A percentile compares a stretch with the other conserved stretches of the same genome.
phyloP scores from a whole-genome alignment of 2,113 vertebrate species.

The Leuciscus idus region DNA sequence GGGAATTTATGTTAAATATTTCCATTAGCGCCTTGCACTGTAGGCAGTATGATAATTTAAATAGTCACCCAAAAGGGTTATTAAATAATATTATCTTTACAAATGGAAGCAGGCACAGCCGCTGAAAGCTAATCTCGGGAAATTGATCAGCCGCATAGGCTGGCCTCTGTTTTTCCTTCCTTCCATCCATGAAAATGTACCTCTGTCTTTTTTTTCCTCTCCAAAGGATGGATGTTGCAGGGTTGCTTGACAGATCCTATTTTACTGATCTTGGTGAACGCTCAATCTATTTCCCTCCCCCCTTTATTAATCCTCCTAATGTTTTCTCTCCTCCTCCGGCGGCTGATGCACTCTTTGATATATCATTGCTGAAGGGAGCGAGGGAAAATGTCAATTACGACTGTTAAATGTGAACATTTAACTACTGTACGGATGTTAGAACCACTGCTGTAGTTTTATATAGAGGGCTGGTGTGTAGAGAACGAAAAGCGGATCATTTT shows the following conservation, averaged over 20 bases:
- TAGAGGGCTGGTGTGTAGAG: neutral
- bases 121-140: constrained; percentile 53
- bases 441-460: constrained; percentile 1
- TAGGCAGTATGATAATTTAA: constrained; percentile 50
- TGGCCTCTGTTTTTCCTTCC: constrained; percentile 5
- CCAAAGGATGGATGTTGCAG: constrained; percentile 28
- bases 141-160: constrained; percentile 42
- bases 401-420: constrained; percentile 39
- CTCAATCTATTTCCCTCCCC: constrained; percentile 54
- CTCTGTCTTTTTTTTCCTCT: constrained; percentile 2
- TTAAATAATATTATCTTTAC: constrained; percentile 61
- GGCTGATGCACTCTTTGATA: constrained; percentile 57
- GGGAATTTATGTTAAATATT: constrained; percentile 46
- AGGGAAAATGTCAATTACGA: constrained; percentile 48
- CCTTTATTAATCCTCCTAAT: constrained; percentile 61
- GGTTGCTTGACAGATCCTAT: constrained; percentile 57
- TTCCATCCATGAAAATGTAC: constrained; percentile 39
- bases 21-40: constrained; percentile 43
- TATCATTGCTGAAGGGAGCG: constrained; percentile 55
- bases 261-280: constrained; percentile 57
- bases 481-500: neutral
- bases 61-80: constrained; percentile 46
- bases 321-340: constrained; percentile 52
- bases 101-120: constrained; percentile 49
- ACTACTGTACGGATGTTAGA: constrained; percentile 28